Evolutionary conservation across 2,797 vertebrate genomes (phyloP).

Genomic region (Onychomys leucogaster): DNA sequence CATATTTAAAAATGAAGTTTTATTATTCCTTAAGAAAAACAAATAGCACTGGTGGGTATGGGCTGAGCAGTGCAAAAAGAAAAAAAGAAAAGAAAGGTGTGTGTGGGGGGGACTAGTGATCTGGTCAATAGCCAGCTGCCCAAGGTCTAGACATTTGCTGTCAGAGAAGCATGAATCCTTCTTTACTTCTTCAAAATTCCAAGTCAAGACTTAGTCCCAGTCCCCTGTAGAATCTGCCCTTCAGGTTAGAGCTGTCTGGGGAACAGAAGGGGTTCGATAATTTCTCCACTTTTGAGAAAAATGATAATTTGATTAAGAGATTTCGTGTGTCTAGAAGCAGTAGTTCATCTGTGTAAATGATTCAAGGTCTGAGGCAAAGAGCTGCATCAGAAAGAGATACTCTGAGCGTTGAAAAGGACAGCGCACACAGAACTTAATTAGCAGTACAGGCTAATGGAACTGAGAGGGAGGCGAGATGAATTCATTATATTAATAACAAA

Average conservation of each 20-base stretch:
- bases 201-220: not conserved
- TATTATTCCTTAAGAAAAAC: not conserved
- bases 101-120: not conserved
- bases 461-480: slow-evolving; percentile 73
- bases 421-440: slow-evolving; percentile 75
- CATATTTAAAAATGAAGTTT: not conserved
- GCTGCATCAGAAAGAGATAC: slow-evolving; percentile 41
- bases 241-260: not conserved
- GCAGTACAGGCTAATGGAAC: slow-evolving; percentile 70
- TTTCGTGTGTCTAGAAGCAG: not conserved
- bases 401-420: slow-evolving; percentile 66
- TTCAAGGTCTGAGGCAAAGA: slow-evolving; percentile 53
- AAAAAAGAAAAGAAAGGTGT: not conserved
- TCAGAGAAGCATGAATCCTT: not conserved
- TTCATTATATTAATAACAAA: slow-evolving; percentile 84
- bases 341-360: slow-evolving; percentile 56
- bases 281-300: slow-evolving; percentile 58
- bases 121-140: not conserved
- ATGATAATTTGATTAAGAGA: slow-evolving; percentile 67
- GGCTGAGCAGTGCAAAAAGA: not conserved
- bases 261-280: slow-evolving; percentile 37
- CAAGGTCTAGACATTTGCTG: not conserved
- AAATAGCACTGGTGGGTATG: too few species aligned
- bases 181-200: not conserved
- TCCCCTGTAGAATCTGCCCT: not conserved